Evolutionary conservation across 2,888 invertebrate genomes (phyloP).

Genomic region (Lagria hirta): DNA sequence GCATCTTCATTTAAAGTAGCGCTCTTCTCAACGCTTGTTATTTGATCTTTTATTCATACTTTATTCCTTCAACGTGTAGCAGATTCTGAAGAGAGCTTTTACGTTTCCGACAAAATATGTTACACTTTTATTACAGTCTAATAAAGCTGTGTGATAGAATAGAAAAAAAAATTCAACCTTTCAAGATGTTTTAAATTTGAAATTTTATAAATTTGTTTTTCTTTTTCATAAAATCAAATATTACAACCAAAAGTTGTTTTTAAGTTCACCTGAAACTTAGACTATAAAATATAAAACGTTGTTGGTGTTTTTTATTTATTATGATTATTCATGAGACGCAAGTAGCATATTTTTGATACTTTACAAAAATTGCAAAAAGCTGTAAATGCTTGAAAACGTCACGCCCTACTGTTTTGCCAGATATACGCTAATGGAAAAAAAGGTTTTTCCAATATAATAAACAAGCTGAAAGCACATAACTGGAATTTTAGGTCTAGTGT

Average conservation of each 20-base stretch:
- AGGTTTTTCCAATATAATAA: slow-evolving; percentile 3
- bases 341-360: not conserved
- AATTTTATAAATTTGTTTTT: slow-evolving; percentile 15
- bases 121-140: slow-evolving; percentile 32
- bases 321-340: not conserved
- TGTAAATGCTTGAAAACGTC: not conserved
- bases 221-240: slow-evolving; percentile 4
- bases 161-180: slow-evolving; percentile 31
- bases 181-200: slow-evolving; percentile 22
- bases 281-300: not conserved
- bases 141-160: slow-evolving; percentile 30
- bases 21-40: slow-evolving; percentile 13
- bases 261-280: not conserved
- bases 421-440: slow-evolving; percentile 1
- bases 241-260: not conserved
- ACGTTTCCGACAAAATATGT: slow-evolving; percentile 29
- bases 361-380: not conserved
- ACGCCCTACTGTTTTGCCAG: slow-evolving; percentile 1
- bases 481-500: too few species aligned
- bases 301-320: not conserved
- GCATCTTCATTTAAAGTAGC: slow-evolving; percentile 11
- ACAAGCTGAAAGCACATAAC: slow-evolving; percentile 1
- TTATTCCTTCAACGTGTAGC: slow-evolving; percentile 14
- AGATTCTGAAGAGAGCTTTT: slow-evolving; percentile 28
- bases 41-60: slow-evolving; percentile 33